phyloP scores from a whole-genome alignment of 2,888 invertebrate genomes.

The Neocrepidodera transversa region DNA sequence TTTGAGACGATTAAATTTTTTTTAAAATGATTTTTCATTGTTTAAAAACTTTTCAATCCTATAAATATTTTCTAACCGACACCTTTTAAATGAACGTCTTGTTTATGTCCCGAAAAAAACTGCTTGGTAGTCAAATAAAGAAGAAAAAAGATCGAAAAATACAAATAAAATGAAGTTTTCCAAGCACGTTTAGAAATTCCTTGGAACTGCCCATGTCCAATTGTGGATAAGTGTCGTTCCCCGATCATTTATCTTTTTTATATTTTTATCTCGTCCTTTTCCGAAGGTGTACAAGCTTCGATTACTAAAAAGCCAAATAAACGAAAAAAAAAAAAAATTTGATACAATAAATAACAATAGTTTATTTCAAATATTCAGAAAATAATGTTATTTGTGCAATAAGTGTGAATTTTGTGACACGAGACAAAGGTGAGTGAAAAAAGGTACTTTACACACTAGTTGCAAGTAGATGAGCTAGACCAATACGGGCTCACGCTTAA shows the following conservation, averaged over 20 bases:
- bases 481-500: too few species aligned
- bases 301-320: conserved; percentile 7
- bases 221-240: conserved; percentile 9
- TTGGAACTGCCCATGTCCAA: conserved; percentile 24
- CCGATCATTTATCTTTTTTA: conserved; percentile 22
- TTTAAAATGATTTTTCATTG: too few species aligned
- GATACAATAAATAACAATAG: conserved; percentile 8
- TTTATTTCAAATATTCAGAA: background rate
- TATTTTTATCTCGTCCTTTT: conserved; percentile 4
- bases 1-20: background rate
- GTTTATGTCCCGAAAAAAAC: conserved; percentile 1
- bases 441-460: too few species aligned
- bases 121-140: conserved; percentile 4
- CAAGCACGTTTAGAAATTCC: conserved; percentile 23
- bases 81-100: background rate
- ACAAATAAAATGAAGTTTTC: conserved; percentile 13
- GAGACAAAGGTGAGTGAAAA: too few species aligned
- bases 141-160: background rate
- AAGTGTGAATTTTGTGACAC: too few species aligned
- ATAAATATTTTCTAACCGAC: background rate
- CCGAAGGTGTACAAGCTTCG: background rate
- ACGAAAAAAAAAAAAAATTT: background rate
- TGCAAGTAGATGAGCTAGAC: too few species aligned
- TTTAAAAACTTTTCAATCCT: too few species aligned
- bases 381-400: too few species aligned